Conservation (phyloP, 2,888 invertebrate species). For the Ophion slaviceki region DNA sequence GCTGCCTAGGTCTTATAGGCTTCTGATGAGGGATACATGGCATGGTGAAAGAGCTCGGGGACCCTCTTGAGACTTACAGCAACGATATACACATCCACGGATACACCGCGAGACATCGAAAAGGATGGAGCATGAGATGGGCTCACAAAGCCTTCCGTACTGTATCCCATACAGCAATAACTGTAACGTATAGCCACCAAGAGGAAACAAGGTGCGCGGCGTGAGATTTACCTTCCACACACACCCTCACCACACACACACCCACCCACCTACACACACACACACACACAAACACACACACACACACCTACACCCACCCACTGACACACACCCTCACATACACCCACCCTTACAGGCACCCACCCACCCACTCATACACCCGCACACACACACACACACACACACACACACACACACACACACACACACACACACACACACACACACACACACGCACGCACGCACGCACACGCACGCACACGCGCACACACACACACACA, state of each 20-base stretch:
- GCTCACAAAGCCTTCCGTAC: constrained; percentile 31
- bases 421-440: no score
- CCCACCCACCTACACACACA: no score
- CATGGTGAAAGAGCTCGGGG: constrained; percentile 29
- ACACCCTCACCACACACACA: background rate
- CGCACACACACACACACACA: no score
- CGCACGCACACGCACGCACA: no score
- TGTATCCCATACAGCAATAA: constrained; percentile 4
- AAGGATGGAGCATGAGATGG: constrained; percentile 42
- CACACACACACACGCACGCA: no score
- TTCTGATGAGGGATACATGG: constrained; percentile 45
- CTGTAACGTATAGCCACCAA: constrained; percentile 19
- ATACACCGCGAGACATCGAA: constrained; percentile 27
- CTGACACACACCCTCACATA: no score
- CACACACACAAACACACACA: no score
- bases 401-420: no score
- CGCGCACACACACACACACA: no score
- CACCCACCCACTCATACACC: no score
- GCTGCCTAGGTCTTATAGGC: constrained; percentile 31
- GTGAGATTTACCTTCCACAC: constrained; percentile 27
- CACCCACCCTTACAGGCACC: no score
- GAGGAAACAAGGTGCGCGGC: constrained; percentile 35
- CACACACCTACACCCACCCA: no score
- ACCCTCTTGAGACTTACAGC: constrained; percentile 29
- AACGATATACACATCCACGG: constrained; percentile 22